A percentile compares a stretch with the other conserved stretches of the same genome.
Evolutionary conservation across 2,113 vertebrate species (phyloP).

Genomic region (human (Homo sapiens)): GRCh38 chr20:48835001-48835500

Average conservation of each 20-base stretch:
- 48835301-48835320: background rate
- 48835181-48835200: background rate
- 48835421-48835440: background rate
- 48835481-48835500: background rate
- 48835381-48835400: background rate
- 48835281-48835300: background rate
- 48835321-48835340: background rate
- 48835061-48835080: background rate
- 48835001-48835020: too few relatives aligned
- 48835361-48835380: background rate
- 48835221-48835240: background rate
- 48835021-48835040: too few relatives aligned
- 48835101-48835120: background rate
- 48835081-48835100: background rate
- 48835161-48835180: background rate
- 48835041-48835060: too few relatives aligned
- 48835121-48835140: background rate
- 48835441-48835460: background rate
- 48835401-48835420: background rate
- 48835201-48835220: background rate
- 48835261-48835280: background rate
- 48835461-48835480: background rate
- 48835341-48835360: background rate
- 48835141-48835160: background rate
- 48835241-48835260: background rate